A percentile compares a stretch with the other conserved stretches of the same genome.
Evolutionary conservation across 2,113 vertebrate species (phyloP).

Genomic region (Zosterops japonicus): DNA sequence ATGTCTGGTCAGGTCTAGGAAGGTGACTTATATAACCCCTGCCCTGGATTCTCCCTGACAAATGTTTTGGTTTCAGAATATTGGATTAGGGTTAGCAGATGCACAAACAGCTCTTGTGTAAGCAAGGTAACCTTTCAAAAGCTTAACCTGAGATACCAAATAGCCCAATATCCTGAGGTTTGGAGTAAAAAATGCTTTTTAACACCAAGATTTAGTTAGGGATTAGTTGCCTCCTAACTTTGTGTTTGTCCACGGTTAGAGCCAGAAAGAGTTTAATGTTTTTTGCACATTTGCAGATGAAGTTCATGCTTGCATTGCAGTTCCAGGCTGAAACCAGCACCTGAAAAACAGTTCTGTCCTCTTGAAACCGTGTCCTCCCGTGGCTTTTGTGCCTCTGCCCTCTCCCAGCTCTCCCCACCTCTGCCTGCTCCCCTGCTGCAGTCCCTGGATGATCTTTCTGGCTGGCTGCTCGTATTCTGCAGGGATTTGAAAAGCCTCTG

Average conservation of each 20-base stretch:
- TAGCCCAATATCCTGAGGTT: background rate
- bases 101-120: background rate
- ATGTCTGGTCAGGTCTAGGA: rapidly evolving
- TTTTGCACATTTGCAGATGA: background rate
- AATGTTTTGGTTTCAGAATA: background rate
- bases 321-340: background rate
- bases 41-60: background rate
- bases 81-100: background rate
- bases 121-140: background rate
- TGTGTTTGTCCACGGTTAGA: background rate
- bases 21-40: background rate
- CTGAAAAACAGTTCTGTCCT: background rate
- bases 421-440: background rate
- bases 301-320: background rate
- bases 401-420: background rate
- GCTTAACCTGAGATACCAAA: background rate
- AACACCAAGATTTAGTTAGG: background rate
- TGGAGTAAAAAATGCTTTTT: background rate
- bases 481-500: background rate
- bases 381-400: background rate
- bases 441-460: background rate
- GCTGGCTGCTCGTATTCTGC: background rate
- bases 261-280: background rate
- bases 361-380: rapidly evolving
- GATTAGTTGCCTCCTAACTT: background rate